Base-by-base conservation (phyloP, 2,888 invertebrate species). In the Arctia plantaginis region DNA sequence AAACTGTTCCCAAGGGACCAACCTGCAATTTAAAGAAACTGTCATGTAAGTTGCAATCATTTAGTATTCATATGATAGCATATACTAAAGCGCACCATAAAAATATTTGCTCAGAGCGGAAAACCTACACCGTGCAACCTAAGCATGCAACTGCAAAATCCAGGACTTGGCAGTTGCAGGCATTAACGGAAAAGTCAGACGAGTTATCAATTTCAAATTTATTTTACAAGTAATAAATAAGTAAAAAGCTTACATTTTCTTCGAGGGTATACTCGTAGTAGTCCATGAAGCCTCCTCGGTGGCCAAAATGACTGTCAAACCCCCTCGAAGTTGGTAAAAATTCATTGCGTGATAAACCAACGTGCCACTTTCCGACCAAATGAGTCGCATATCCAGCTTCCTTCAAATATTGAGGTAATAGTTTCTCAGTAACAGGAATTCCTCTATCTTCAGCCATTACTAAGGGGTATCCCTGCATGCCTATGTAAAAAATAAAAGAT, bases 301-400 rank as follows among this genome's bases (percentile, higher is more conserved):
- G 98, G 3, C 99, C 99, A 88, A 97, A 98, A 90, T 98, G 98
- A 44, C 97, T 96, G 85, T 98, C 97, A 88, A 98, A 99, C 6
- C 98, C 98, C 51, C 98, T 96, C 77, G 93, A 93, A 0, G 96
- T 96, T 1, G 98, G 98, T 10, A 97, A 97, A 87, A 97, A 97
- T 78, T 95, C 92, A 69, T 85, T 83, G 4, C 94, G 95, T 3
- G 94, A 90, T 71, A 88, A 88, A 2, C 98, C 98, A 72, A 97
- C 93, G 85, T 97, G 96, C 98, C 98, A 98, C 94, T 98, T 98
- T 23, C 98, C 98, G 20, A 98, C 96, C 62, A 98, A 97, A 89
- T 98, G 97, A 0, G 98, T 98, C 35, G 93, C 91, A 90, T 98
- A 98, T 18, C 98, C 98, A 73, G 95, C 91, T 41, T 94, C 94